Conservation (phyloP, 2,113 vertebrate species). For the Shinisaurus crocodilurus region DNA sequence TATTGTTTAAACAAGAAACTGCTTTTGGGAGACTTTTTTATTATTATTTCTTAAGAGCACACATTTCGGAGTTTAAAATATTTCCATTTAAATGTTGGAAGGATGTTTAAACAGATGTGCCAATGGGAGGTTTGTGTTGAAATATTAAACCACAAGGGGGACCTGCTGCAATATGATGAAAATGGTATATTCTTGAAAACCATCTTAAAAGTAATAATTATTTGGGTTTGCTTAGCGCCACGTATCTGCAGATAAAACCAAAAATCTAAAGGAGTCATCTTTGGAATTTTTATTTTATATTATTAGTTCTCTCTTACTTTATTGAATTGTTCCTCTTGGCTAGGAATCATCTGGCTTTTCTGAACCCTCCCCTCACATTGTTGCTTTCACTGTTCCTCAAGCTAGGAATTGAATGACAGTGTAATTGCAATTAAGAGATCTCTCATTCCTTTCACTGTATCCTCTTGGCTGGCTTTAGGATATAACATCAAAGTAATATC, state of each 20-base stretch:
- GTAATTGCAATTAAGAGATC: conserved; percentile 5
- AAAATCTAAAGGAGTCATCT: background rate
- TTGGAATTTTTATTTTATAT: background rate
- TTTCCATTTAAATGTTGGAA: background rate
- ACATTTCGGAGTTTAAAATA: background rate
- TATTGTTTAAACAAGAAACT: background rate
- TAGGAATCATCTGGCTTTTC: background rate
- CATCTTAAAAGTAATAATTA: background rate
- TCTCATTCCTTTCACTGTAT: background rate
- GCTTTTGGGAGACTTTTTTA: background rate
- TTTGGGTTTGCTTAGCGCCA: background rate
- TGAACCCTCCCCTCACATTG: background rate
- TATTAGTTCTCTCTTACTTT: background rate
- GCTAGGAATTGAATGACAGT: background rate
- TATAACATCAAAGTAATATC: background rate
- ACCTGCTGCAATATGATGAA: background rate
- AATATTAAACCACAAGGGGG: background rate
- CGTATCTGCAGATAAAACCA: background rate
- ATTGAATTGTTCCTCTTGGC: background rate
- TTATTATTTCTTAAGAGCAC: background rate
- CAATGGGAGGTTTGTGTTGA: background rate
- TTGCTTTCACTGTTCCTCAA: background rate
- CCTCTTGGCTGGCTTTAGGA: background rate
- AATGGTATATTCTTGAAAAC: background rate
- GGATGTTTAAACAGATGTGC: background rate